Base-by-base conservation (phyloP, 1,140 invertebrate genomes). In the Teleopsis dalmanni region DNA sequence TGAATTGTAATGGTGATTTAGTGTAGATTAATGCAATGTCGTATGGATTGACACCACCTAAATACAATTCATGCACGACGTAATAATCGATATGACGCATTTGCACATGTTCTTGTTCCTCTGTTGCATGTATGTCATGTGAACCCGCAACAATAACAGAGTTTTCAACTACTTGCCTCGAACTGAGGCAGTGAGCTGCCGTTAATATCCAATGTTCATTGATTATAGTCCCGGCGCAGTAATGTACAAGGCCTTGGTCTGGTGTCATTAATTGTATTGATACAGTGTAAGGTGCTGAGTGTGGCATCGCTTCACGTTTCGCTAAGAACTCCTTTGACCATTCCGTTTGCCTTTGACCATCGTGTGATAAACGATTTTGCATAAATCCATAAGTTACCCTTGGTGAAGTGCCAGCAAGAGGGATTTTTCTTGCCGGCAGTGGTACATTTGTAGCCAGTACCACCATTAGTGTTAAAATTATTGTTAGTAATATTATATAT, bases 21-120 rank as follows among this genome's bases (percentile, higher is more conserved):
- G 75, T 68, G 4, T 70, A 65, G 43, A 79, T 72, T 6, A 79
- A 43, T 1, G 75, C 76, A 16, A 80, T 76, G 37, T 79, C 78
- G 49, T 75, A 76, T 19, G 73, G 72, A 35, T 70, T 74, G 0
- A 75, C 71, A 19, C 62, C 66, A 27, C 67, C 67, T 21, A 62
- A 23, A 27, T 64, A 70, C 13, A 65, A 47, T 40, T 67, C 64
- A 33, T 70, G 67, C 0, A 55, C 53, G 11, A 63, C 55, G 38
- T 62, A 62, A 33, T 62, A 57, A 29, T 69, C 63, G 22, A 70
- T 65, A 41, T 53, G 40, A 3, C 66, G 66, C 49, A 62, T 36
- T 46, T 70, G 66, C 8, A 67, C 56, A 29, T 40, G 54, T 22
- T 45, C 48, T 4, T 53, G 53, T 37, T 64, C 63, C 16, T 55